Conservation (phyloP, 2,113 vertebrate species). For the Lipotes vexillifer region DNA sequence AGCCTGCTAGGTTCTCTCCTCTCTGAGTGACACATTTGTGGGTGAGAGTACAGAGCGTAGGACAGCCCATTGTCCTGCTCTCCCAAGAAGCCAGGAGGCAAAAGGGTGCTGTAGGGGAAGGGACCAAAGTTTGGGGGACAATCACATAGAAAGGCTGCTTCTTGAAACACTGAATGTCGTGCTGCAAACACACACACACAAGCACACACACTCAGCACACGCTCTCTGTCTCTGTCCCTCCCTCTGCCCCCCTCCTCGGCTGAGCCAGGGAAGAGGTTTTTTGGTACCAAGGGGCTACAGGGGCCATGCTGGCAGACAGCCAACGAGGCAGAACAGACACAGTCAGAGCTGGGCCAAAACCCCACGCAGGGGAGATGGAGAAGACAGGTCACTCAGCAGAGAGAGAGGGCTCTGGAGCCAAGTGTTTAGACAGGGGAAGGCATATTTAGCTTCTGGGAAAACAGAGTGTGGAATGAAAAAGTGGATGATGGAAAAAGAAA, state of each 20-base stretch:
- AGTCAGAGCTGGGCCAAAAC: neutral
- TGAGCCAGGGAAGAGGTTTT: neutral
- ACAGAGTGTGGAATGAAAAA: slow-evolving; percentile 52
- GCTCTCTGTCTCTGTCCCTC: neutral
- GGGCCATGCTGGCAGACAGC: neutral
- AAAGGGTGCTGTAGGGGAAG: neutral
- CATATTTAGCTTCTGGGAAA: slow-evolving; percentile 55
- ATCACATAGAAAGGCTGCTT: neutral
- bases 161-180: neutral
- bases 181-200: neutral
- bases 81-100: neutral
- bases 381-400: slow-evolving; percentile 53
- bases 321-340: neutral
- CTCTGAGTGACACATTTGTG: neutral
- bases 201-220: neutral
- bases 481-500: slow-evolving; percentile 68
- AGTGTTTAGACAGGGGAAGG: slow-evolving; percentile 74
- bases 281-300: neutral
- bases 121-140: neutral
- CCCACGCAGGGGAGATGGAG: slow-evolving; percentile 22
- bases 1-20: neutral
- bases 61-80: neutral
- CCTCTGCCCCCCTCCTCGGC: fast-evolving
- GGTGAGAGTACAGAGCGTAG: neutral
- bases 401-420: slow-evolving; percentile 63